Percentiles rank a stretch among this genome's conserved stretches.
Conservation (phyloP, 92 coral and sea anemone genomes). For the Montipora capitata region DNA sequence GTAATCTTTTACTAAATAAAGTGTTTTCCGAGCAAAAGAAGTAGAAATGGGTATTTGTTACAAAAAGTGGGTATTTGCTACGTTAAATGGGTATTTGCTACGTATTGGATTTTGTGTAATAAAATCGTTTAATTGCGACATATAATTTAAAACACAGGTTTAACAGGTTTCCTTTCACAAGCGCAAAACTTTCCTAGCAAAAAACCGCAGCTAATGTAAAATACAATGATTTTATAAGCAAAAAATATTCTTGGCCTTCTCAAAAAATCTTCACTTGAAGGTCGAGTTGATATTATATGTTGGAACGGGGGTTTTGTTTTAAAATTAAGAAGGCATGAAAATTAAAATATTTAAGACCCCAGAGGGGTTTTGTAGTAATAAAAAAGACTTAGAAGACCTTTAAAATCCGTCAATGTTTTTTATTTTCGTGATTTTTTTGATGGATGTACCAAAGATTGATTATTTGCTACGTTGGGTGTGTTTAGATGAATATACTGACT, state of each 20-base stretch:
- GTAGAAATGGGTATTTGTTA: constrained; percentile 14
- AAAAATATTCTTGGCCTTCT: constrained; percentile 11
- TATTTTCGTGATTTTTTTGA: no score
- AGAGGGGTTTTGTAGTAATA: constrained; percentile 3
- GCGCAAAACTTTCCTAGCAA: not conserved
- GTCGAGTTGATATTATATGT: constrained; percentile 5
- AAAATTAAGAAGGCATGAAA: no score
- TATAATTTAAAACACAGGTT: no score
- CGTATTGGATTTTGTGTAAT: no score
- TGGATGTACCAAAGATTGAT: not conserved
- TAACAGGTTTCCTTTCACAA: no score
- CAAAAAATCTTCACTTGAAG: not conserved
- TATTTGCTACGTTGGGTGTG: not conserved
- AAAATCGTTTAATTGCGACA: no score
- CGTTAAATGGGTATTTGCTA: no score
- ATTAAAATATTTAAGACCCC: not conserved
- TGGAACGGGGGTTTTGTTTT: constrained; percentile 3
- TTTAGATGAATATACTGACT: not conserved
- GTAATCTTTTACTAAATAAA: no score
- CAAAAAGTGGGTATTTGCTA: constrained; percentile 13
- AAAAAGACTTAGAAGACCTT: not conserved
- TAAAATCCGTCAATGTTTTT: constrained; percentile 1
- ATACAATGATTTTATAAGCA: no score
- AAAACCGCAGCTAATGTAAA: constrained; percentile 2
- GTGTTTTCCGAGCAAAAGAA: no score